Conservation (phyloP, 2,113 vertebrate species). For the Falcunculus frontatus region DNA sequence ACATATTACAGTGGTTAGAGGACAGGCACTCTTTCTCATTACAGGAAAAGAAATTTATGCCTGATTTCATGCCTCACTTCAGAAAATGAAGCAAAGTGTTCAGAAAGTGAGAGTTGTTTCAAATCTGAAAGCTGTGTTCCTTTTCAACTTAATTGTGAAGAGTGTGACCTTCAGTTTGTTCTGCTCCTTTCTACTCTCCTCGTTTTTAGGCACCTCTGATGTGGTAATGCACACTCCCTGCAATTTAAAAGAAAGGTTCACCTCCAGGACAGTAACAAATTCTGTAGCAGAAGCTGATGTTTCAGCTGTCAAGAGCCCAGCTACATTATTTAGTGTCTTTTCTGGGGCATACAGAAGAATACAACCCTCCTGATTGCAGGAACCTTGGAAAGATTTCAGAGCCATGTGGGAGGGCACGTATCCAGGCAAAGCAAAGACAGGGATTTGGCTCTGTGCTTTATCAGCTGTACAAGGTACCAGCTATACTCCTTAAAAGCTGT, state of each 20-base stretch:
- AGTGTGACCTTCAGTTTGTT: background rate
- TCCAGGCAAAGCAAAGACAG: background rate
- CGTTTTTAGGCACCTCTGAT: background rate
- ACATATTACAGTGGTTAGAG: background rate
- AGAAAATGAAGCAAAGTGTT: background rate
- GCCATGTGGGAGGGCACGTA: background rate
- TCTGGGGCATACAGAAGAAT: background rate
- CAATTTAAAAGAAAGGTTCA: background rate
- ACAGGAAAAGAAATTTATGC: background rate
- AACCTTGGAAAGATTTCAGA: background rate
- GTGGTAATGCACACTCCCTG: background rate
- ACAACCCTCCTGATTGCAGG: background rate
- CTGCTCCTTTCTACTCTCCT: background rate
- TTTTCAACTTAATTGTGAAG: background rate
- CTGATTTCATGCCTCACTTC: constrained; percentile 13
- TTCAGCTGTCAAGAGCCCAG: background rate
- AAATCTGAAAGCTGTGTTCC: background rate
- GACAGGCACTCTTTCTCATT: background rate
- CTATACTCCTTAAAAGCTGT: background rate
- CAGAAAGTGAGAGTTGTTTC: background rate
- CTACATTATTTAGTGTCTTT: background rate
- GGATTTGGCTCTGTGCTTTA: background rate
- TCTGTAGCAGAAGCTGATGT: background rate
- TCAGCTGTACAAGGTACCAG: background rate
- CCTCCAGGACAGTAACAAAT: background rate